These are phyloP conservation scores for Tenthredo amoena DNA, from an alignment of 2,888 invertebrate species.

Conservation along the genomic window DNA sequence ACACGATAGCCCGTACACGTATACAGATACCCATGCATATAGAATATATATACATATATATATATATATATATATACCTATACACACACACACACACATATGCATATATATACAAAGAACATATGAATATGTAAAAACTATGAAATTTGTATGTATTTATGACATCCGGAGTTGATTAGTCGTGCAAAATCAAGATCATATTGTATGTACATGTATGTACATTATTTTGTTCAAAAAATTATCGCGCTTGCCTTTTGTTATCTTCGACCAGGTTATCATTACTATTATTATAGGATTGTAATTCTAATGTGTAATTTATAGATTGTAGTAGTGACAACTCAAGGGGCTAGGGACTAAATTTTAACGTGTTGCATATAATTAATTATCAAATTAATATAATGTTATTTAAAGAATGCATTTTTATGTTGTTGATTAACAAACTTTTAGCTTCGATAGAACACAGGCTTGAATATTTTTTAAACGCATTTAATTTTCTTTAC, in stretches of 20 bases:
- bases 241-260: neutral
- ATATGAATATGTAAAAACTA: neutral
- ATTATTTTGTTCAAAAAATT: conserved; percentile 33
- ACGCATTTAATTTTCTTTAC: neutral
- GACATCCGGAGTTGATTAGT: conserved; percentile 15
- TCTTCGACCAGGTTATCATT: neutral
- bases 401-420: conserved; percentile 63
- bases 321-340: conserved; percentile 36
- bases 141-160: neutral
- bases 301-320: conserved; percentile 43
- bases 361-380: conserved; percentile 42
- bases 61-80: neutral
- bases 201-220: conserved; percentile 22
- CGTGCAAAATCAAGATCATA: neutral
- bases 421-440: conserved; percentile 70
- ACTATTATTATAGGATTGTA: conserved; percentile 26
- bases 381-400: conserved; percentile 43
- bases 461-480: conserved; percentile 70
- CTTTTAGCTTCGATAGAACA: conserved; percentile 63
- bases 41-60: neutral
- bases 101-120: neutral
- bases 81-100: neutral
- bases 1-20: neutral
- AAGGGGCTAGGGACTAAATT: conserved; percentile 39
- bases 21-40: neutral